Evolutionary conservation across 2,797 vertebrate genomes (phyloP).

Genomic region (Echiichthys vipera): DNA sequence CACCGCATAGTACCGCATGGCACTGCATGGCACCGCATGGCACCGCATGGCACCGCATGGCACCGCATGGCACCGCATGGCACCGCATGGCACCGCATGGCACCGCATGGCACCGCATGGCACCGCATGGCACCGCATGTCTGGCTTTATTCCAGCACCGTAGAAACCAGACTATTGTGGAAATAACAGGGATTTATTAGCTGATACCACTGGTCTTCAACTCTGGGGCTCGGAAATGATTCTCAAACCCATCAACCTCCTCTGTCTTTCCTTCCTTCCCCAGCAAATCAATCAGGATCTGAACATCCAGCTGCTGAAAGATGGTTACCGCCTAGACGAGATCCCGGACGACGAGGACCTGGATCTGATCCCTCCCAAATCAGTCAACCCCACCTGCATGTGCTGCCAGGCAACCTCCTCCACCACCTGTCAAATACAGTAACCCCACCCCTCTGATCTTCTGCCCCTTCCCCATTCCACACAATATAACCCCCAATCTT

Average conservation of each 20-base stretch:
- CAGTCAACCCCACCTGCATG: constrained; percentile 97
- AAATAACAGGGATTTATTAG: not conserved
- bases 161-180: too few species aligned
- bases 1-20: too few species aligned
- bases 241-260: not conserved
- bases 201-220: not conserved
- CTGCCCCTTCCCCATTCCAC: constrained; percentile 26
- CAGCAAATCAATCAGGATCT: constrained; percentile 99
- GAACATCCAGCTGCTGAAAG: constrained; percentile 98
- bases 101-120: too few species aligned
- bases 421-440: constrained; percentile 98
- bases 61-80: too few species aligned
- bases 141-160: too few species aligned
- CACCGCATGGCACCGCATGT: too few species aligned
- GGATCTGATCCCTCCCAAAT: constrained; percentile 96
- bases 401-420: constrained; percentile 98
- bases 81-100: too few species aligned
- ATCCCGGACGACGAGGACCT: constrained; percentile 97
- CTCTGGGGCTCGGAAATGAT: not conserved
- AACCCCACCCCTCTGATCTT: constrained; percentile 68
- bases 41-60: too few species aligned
- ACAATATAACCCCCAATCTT: constrained; percentile 59
- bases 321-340: constrained; percentile 96
- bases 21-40: too few species aligned
- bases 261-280: constrained; percentile 37